A percentile compares a stretch with the other conserved stretches of the same genome.
These are phyloP conservation scores for Crambe crambe DNA, from an alignment of 37 sponge, comb jelly and placozoan species.

Conservation along the genomic window DNA sequence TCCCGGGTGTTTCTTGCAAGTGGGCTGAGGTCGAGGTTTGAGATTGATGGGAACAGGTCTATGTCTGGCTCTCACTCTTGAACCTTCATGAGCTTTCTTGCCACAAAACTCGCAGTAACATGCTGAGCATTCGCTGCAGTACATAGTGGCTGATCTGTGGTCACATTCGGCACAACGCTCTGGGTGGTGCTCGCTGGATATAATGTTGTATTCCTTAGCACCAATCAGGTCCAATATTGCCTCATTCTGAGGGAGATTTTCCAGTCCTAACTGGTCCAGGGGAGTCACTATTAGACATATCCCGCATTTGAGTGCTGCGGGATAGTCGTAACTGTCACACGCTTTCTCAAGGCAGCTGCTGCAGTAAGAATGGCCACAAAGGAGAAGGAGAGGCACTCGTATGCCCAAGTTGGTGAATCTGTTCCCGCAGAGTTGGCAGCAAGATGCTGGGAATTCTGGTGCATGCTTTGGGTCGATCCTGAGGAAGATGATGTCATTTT, in stretches of 20 bases:
- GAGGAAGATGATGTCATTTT: conserved; percentile 11
- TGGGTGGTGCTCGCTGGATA: conserved; percentile 14
- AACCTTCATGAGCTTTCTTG: conserved; percentile 62
- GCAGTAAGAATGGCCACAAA: conserved; percentile 85
- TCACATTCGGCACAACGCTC: conserved; percentile 90
- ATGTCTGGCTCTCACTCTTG: conserved; percentile 64
- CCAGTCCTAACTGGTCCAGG: conserved; percentile 48
- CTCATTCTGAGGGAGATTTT: conserved; percentile 50
- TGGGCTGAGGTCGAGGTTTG: conserved; percentile 70
- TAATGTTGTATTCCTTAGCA: conserved; percentile 42
- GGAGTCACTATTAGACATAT: conserved; percentile 51
- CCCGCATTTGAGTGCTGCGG: conserved; percentile 64
- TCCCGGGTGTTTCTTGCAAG: conserved; percentile 75
- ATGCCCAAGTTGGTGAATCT: conserved; percentile 31
- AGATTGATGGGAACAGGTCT: conserved; percentile 74
- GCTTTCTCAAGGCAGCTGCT: conserved; percentile 65
- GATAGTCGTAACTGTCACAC: conserved; percentile 22
- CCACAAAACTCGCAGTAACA: conserved; percentile 69
- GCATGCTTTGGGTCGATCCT: neutral
- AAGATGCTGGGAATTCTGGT: neutral
- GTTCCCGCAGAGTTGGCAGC: conserved; percentile 44
- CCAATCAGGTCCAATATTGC: conserved; percentile 64
- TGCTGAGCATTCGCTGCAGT: conserved; percentile 79
- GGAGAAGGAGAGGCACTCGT: conserved; percentile 59
- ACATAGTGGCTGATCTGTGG: conserved; percentile 35